Conservation (phyloP, 2,113 vertebrate species). For the Oncorhynchus masou region DNA sequence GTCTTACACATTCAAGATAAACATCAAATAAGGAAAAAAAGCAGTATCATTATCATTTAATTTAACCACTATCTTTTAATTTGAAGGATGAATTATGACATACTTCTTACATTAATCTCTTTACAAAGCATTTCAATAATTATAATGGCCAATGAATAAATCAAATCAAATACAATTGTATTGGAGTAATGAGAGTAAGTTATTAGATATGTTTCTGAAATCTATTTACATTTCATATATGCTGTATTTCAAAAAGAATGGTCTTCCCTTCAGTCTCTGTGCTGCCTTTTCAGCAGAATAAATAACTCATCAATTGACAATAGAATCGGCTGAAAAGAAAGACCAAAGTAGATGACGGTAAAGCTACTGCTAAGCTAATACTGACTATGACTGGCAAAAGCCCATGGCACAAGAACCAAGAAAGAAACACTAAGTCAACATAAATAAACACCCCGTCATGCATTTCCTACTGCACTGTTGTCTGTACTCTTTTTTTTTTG, state of each 20-base stretch:
- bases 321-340: background rate
- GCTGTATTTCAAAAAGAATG: background rate
- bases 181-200: background rate
- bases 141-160: background rate
- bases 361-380: background rate
- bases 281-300: background rate
- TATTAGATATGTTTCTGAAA: background rate
- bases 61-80: background rate
- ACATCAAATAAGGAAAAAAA: background rate
- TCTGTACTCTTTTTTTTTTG: background rate
- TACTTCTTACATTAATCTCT: background rate
- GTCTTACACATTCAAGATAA: background rate
- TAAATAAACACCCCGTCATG: background rate
- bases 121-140: background rate
- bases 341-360: background rate
- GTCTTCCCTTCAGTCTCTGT: background rate
- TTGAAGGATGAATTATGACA: background rate
- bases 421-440: background rate
- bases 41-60: background rate
- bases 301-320: background rate
- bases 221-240: background rate
- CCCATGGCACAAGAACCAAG: background rate
- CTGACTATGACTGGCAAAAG: background rate
- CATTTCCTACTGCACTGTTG: background rate
- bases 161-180: too few species aligned